Conservation (phyloP, 1,140 invertebrate genomes). For the Bactericera cockerelli region DNA sequence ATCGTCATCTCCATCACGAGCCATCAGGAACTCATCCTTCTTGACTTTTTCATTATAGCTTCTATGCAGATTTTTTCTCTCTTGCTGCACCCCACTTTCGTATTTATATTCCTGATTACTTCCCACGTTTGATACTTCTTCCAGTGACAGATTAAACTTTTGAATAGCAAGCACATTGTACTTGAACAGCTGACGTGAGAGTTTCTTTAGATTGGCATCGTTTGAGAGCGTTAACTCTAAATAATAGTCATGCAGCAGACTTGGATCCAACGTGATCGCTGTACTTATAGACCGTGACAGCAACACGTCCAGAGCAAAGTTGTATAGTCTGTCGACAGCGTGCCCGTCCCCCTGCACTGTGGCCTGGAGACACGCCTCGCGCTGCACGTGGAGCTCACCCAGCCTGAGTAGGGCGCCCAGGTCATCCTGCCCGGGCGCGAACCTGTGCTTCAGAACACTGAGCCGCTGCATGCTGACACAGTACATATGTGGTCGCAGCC, state of each 20-base stretch:
- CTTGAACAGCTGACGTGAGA: neutral
- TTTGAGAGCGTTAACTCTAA: neutral
- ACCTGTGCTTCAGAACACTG: neutral
- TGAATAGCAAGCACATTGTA: slow-evolving; percentile 2
- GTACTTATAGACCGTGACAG: neutral
- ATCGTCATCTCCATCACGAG: neutral
- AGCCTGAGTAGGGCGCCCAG: neutral
- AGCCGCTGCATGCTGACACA: neutral
- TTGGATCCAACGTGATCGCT: neutral
- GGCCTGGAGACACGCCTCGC: neutral
- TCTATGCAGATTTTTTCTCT: neutral
- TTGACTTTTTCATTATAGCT: neutral
- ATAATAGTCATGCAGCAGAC: slow-evolving; percentile 2
- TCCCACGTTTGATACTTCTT: neutral
- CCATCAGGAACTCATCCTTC: neutral
- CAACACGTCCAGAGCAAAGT: neutral
- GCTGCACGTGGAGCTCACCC: neutral
- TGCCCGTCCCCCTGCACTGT: neutral
- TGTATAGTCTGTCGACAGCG: neutral
- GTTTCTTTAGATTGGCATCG: neutral
- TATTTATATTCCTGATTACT: no score
- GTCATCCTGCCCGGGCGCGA: neutral
- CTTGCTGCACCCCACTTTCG: neutral
- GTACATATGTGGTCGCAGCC: neutral
- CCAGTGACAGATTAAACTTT: neutral